A percentile compares a stretch with the other conserved stretches of the same genome.
Evolutionary conservation across 1,140 invertebrate species (phyloP).

Genomic region (Globodera ellingtonae): DNA sequence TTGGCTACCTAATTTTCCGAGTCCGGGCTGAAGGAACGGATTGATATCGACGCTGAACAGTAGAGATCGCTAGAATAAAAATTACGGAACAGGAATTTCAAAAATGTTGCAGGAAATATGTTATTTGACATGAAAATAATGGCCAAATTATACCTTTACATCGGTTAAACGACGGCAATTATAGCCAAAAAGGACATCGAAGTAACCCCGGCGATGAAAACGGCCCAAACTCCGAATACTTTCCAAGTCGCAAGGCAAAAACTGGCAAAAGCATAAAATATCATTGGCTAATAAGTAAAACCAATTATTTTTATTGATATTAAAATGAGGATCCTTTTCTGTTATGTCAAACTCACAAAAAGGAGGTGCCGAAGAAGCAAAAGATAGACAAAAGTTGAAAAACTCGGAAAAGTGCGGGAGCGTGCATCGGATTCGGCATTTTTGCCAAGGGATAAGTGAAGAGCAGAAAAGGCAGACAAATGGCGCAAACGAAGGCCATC

Average conservation of each 20-base stretch:
- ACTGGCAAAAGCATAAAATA: slow-evolving; percentile 11
- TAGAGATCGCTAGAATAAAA: no score
- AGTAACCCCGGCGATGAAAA: slow-evolving; percentile 41
- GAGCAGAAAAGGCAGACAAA: neutral
- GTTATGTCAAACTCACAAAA: neutral
- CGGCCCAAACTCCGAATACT: slow-evolving; percentile 42
- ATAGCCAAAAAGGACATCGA: slow-evolving; percentile 39
- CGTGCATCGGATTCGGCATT: neutral
- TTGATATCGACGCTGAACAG: no score
- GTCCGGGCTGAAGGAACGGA: no score
- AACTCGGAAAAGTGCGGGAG: neutral
- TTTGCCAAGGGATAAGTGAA: neutral
- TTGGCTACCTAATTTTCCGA: no score
- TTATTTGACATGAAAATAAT: no score
- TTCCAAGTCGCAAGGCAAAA: slow-evolving; percentile 44
- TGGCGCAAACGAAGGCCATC: neutral
- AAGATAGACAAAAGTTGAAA: slow-evolving; percentile 8
- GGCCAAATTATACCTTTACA: no score
- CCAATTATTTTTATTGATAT: neutral
- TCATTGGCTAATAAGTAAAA: neutral
- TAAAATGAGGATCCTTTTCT: neutral
- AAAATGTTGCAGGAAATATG: no score
- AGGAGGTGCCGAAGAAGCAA: neutral
- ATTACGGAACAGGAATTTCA: no score
- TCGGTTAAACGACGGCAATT: slow-evolving; percentile 34